Percentiles rank a stretch among this genome's conserved stretches.
phyloP scores from a whole-genome alignment of 2,113 vertebrate genomes.

The Alosa alosa region DNA sequence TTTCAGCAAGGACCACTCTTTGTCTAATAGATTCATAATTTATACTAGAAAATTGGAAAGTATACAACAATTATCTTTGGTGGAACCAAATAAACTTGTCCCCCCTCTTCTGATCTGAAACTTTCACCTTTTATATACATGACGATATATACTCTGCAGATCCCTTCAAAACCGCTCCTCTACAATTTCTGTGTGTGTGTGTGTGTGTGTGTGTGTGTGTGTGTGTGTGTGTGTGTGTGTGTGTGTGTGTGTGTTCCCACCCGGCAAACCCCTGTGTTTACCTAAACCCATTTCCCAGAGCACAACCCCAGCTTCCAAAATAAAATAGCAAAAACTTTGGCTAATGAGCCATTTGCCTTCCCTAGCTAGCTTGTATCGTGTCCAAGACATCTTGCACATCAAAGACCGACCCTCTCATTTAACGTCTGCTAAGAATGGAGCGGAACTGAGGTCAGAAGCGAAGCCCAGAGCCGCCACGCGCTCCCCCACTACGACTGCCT shows the following conservation, averaged over 20 bases:
- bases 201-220: conserved; percentile 30
- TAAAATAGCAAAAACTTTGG: conserved; percentile 49
- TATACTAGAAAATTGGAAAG: too few species aligned
- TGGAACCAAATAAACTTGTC: background rate
- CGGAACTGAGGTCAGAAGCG: conserved; percentile 54
- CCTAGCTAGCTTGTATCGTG: conserved; percentile 43
- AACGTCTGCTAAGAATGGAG: conserved; percentile 54
- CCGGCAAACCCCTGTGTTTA: conserved; percentile 28
- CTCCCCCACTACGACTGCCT: conserved; percentile 50
- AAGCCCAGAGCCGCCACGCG: conserved; percentile 42
- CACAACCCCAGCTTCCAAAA: conserved; percentile 41
- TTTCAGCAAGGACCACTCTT: background rate
- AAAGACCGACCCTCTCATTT: conserved; percentile 56
- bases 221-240: conserved; percentile 13
- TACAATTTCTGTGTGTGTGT: conserved; percentile 22
- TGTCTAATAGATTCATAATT: too few species aligned
- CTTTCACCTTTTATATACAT: conserved; percentile 26
- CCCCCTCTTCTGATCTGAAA: too few species aligned
- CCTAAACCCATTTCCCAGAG: conserved; percentile 33
- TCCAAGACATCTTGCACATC: conserved; percentile 63
- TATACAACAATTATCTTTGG: too few species aligned
- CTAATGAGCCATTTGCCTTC: conserved; percentile 47
- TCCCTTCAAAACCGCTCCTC: background rate
- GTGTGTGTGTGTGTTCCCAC: conserved; percentile 28
- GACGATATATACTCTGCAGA: background rate